Evolutionary conservation across 2,113 vertebrate genomes (phyloP), one percentile per base, ranked within the genome.

Genomic region (Panthera leo): DNA sequence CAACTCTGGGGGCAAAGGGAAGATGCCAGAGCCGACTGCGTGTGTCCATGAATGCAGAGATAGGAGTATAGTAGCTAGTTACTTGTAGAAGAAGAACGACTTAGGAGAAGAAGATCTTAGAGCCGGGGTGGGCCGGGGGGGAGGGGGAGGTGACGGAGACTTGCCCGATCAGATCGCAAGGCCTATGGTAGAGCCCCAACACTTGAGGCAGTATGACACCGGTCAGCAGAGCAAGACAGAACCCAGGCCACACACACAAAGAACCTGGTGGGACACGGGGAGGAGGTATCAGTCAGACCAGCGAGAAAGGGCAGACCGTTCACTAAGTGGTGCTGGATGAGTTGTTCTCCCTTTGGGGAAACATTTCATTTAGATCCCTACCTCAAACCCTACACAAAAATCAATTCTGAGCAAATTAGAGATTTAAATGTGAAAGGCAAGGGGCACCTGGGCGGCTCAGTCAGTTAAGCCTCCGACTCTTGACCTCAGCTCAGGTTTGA

Each of bases 41-140:
- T 31, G 27, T 42, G 51, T 21, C 51, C 23, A 0, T 0, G 63
- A 21, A 16, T 0, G 0, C 27, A n/a, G 63, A 16, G n/a, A 9
- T 23, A 29, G 12, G 9, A 12, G 0, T 1, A 14, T 2, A 42
- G 45, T 19, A 51, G n/a, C 73, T 29, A 5, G 29, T 25, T 39
- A 19, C 42, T 45, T 36, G 31, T 58, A 61, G 15, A 61, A 61
- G 45, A 91, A 29, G 11, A 75, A 51, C 25, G 53, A 4, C 18
- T 4, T 53, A 51, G 6, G 51, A 51, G 34, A 27, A 61, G 19
- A 16, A 5, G n/a, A 42, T 29, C 13, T 25, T 76, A 27, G 25
- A 76, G 42, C 5, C 5, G 53, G 53, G 15, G 16, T 55, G 15
- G 53, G 45, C 45, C 15, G 15, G 15, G 15, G 39, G 39, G 13